Evolutionary conservation across 1,140 invertebrate species (phyloP).

Genomic region (Eueides isabella): DNA sequence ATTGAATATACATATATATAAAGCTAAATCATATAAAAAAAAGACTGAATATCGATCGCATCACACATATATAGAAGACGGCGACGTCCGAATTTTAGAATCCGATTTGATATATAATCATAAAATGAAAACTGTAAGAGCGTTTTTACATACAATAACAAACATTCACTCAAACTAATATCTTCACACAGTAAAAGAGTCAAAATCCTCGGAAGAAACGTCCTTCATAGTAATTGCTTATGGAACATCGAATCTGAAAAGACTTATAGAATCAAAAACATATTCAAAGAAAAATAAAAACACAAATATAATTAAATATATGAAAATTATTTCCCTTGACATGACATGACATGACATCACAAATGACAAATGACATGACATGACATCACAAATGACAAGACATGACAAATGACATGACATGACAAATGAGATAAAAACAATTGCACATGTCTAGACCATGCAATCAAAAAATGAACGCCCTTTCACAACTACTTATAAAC

Average conservation of each 20-base stretch:
- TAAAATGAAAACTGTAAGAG: constrained; percentile 11
- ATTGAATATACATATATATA: constrained; percentile 27
- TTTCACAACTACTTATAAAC: no score
- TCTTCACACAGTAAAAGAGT: constrained; percentile 16
- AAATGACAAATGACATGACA: no score
- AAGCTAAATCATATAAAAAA: constrained; percentile 1
- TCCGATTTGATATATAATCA: background rate
- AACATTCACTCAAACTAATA: constrained; percentile 19
- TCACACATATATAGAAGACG: constrained; percentile 31
- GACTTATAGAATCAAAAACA: background rate
- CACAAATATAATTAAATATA: no score
- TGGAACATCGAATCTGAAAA: constrained; percentile 7
- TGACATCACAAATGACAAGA: no score
- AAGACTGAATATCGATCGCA: constrained; percentile 23
- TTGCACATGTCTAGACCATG: no score
- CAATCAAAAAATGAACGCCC: no score
- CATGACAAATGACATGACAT: no score
- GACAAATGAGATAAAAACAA: no score
- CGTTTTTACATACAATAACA: constrained; percentile 9
- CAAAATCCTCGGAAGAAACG: background rate
- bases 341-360: no score
- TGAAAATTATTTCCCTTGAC: no score
- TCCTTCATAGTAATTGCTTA: background rate
- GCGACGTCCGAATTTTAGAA: constrained; percentile 40
- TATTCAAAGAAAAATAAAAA: background rate